Evolutionary conservation across 2,888 invertebrate genomes (phyloP), one percentile per base, ranked within the genome.

Genomic region (Callyntrura guangdongensis): DNA sequence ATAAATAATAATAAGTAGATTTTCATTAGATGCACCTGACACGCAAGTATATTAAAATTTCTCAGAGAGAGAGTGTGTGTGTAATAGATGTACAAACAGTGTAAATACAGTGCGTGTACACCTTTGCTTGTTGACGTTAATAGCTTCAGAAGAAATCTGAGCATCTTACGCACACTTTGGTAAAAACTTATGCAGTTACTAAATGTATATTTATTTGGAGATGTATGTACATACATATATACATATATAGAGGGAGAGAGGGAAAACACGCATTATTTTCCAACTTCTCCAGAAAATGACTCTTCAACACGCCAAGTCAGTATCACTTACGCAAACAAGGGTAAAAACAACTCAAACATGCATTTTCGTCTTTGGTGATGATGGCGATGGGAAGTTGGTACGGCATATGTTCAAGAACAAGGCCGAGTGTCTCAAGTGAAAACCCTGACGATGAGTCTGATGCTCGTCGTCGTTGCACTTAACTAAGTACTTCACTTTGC

Each of bases 11-110:
- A 59, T 86, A 83, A 64, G 36, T 20, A 86, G 59, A 27, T 74
- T 61, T 27, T 47, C 53, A 22, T 77, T 77, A 86, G 86, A 86
- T 86, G 86, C 86, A 86, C 77, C 86, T 86, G 86, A 74, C 86
- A 86, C 86, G 86, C 86, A 86, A 74, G 11, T 22, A 25, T 22
- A 49, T 53, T 74, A 47, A 74, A 74, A 77, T 53, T 77, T n/a
- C 53, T 77, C 12, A 74, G n/a, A n/a, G n/a, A 20, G 1, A 56
- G 53, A 53, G 14, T 12, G 14, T 72, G 47, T 67, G 14, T 36
- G 45, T 47, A 72, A 47, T 12, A 27, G 17, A n/a, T 45, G 36
- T 17, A 45, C n/a, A 11, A 64, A 64, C 27, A 27, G 27, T 27
- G 27, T 67, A 17, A 8, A 61, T 4, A 17, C 11, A 64, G 17